Base-by-base conservation (phyloP, 2,797 vertebrate species). In the Dendrocincla tyrannina region DNA sequence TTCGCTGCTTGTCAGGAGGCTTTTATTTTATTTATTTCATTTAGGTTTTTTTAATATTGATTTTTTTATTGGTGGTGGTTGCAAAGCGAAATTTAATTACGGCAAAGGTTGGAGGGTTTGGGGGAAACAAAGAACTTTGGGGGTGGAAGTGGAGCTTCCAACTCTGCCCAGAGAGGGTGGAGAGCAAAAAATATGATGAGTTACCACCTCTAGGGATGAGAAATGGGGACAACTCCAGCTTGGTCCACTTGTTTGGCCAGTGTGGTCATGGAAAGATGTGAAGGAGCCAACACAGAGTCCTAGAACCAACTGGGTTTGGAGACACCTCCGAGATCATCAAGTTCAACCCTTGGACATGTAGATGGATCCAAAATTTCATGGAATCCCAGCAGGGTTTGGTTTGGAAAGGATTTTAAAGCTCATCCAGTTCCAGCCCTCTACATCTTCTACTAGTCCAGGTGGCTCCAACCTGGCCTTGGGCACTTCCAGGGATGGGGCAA, bases 1-100 rank as follows among this genome's bases (percentile, higher is more conserved):
- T 96, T 94, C 52, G 63, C 91, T 89, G 93, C 95, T 97, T 97
- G 96, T 97, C 89, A 92, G 87, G 95, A 96, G 92, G 86, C 41
- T 85, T 55, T 20, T 50, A 75, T 77, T 74, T 42, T 27, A 27
- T 74, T 42, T 27, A 27, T 15, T 50, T 19, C 8, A 25, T 30
- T 12, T 2, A 2, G 39, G 13, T 44, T 44, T 44, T 44, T 19
- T 44, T 44, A 44, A 44, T 44, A 44, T 44, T 44, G 42, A 44
- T 44, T 19, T 77, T 46, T 64, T 53, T 56, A 46, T 32, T 76
- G 37, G 37, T 46, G 28, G 76, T 80, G 41, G 49, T 95, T 92
- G 78, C 77, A 86, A 96, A 94, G 95, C 75, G 70, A 92, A 95
- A 94, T 93, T 93, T 94, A 94, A 86, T 97, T 88, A 81, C 8